phyloP scores from a whole-genome alignment of 2,797 vertebrate genomes.

The Mormyrops attenuatus region DNA sequence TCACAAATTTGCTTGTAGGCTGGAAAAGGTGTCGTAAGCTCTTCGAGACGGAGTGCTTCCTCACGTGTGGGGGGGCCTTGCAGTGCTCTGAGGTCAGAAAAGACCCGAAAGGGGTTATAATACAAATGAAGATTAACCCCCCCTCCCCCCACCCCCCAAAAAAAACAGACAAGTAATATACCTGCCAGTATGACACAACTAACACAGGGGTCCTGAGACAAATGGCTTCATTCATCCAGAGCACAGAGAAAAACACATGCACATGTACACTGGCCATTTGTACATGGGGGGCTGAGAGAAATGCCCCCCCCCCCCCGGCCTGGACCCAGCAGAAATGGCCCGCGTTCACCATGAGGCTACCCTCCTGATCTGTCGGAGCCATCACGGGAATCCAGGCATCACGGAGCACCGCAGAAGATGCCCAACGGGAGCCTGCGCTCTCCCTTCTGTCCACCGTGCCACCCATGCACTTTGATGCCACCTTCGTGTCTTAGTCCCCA shows the following conservation, averaged over 20 bases:
- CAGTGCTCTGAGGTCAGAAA: constrained; percentile 66
- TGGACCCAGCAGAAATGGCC: neutral
- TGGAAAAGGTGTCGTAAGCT: constrained; percentile 88
- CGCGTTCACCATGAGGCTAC: neutral
- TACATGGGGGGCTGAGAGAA: neutral
- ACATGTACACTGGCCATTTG: neutral
- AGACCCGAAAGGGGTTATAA: constrained; percentile 7
- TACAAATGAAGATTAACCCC: constrained; percentile 6
- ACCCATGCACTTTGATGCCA: neutral
- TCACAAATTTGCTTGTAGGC: constrained; percentile 81
- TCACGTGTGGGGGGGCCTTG: constrained; percentile 73
- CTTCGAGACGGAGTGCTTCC: constrained; percentile 87
- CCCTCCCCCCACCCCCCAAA: neutral
- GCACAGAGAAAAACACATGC: neutral
- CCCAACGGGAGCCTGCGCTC: neutral
- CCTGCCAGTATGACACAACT: neutral
- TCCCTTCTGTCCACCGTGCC: neutral
- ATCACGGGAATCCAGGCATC: neutral
- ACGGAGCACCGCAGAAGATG: neutral
- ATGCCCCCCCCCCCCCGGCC: neutral
- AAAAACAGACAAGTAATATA: constrained; percentile 1
- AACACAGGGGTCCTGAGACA: neutral
- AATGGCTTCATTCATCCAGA: neutral
- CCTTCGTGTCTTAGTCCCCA: neutral
- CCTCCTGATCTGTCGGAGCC: neutral